These are phyloP conservation scores for Pterocles orientalis DNA, from an alignment of 2,113 vertebrate species.

Conservation along the genomic window DNA sequence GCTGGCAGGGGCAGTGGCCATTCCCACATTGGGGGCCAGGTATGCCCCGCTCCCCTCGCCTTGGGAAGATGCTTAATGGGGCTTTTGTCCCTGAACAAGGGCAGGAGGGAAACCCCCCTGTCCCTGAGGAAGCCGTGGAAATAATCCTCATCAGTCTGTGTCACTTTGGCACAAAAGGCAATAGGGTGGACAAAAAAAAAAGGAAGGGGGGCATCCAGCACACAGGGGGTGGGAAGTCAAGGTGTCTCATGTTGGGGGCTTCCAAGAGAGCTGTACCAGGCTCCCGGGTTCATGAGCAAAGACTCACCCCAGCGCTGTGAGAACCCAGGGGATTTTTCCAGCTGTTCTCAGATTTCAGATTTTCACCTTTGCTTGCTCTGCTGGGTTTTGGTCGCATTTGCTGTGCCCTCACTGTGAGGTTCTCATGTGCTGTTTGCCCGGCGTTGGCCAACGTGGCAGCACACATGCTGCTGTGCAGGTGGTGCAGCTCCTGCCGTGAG, in stretches of 20 bases:
- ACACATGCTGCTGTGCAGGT: neutral
- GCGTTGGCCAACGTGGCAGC: neutral
- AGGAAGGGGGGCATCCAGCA: neutral
- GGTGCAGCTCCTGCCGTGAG: neutral
- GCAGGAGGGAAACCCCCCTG: neutral
- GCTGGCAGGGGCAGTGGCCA: constrained; percentile 36
- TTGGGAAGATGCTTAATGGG: constrained; percentile 29
- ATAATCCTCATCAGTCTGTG: constrained; percentile 65
- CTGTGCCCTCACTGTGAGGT: neutral
- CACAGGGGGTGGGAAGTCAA: neutral
- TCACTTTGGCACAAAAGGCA: constrained; percentile 56
- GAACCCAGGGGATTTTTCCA: neutral
- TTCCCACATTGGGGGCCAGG: constrained; percentile 60
- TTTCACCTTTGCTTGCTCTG: neutral
- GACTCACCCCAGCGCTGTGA: rapidly evolving
- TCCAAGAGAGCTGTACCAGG: neutral
- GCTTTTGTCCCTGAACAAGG: constrained; percentile 44
- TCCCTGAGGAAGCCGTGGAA: constrained; percentile 57
- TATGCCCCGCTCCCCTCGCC: constrained; percentile 17
- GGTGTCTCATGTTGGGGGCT: neutral
- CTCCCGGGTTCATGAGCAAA: neutral
- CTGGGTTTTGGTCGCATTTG: neutral
- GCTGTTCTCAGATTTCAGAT: neutral
- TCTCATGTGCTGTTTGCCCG: neutral
- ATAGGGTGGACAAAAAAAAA: neutral